A percentile compares a stretch with the other conserved stretches of the same genome.
phyloP scores from a whole-genome alignment of 2,797 vertebrate genomes.

The Denticeps clupeoides region DNA sequence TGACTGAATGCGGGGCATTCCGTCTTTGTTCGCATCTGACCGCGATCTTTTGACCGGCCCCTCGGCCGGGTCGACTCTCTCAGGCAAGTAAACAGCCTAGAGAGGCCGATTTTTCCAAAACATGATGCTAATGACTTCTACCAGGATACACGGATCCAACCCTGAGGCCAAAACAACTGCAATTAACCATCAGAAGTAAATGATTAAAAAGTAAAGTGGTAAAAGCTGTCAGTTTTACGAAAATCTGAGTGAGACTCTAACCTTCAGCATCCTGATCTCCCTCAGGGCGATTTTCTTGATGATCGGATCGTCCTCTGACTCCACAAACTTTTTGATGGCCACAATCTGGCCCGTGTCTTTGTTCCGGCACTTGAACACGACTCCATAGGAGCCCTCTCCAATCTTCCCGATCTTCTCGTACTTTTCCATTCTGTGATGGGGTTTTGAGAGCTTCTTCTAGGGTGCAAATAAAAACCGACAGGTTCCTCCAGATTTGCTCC shows the following conservation, averaged over 20 bases:
- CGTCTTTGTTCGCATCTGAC: background rate
- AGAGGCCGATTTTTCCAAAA: conserved; percentile 2
- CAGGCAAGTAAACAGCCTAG: no score
- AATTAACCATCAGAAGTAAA: no score
- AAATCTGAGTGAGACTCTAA: no score
- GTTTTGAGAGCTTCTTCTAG: background rate
- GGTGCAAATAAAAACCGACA: no score
- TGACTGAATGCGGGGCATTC: no score
- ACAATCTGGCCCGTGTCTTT: conserved; percentile 81
- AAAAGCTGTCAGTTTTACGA: no score
- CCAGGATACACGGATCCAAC: no score
- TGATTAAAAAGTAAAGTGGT: no score
- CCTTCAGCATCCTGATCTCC: conserved; percentile 91
- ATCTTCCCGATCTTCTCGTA: conserved; percentile 88
- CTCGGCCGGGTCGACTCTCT: no score
- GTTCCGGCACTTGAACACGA: conserved; percentile 89
- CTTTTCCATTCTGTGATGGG: conserved; percentile 69
- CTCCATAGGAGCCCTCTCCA: conserved; percentile 87
- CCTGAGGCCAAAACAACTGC: no score
- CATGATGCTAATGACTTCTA: background rate
- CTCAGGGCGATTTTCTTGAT: conserved; percentile 86
- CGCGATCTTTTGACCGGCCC: no score
- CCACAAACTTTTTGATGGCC: conserved; percentile 91
- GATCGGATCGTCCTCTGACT: conserved; percentile 84
- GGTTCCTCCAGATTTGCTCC: no score